Evolutionary conservation across 2,113 vertebrate species (phyloP), one percentile per base, ranked within the genome.

Genomic region (Zapus hudsonius): DNA sequence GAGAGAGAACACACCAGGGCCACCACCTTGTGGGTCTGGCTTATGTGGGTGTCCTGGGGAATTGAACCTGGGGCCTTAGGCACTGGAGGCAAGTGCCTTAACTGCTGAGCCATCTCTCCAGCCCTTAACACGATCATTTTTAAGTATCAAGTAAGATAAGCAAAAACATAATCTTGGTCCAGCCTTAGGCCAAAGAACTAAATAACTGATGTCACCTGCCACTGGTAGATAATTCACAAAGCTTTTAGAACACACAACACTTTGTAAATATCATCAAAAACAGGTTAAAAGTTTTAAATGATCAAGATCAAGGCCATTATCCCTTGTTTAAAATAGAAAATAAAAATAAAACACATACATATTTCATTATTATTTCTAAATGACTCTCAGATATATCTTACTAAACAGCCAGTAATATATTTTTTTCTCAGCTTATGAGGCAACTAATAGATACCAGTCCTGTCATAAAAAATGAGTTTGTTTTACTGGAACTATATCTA

Each of bases 381-480:
- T 78, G 29, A 52, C 57, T 84, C 64, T 90, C 29, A 87, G 38
- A 52, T 67, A 90, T 4, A 47, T 67, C 23, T 59, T 44, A 92
- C 72, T 94, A 88, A 91, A 94, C 31, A 70, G 55, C 64, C 76
- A 57, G 66, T 31, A 67, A 82, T 40, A 83, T 92, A 84, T n/a
- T n/a, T 91, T 75, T 95, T 73, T 80, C 57, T 76, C 83, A 72
- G 76, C 8, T 81, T 90, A 80, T 64, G 42, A 87, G 31, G 59
- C 79, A 94, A 66, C 52, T 93, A 96, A 95, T 92, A 90, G 44
- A 84, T 47, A 90, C 31, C 66, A 93, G 74, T 11, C 80, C 93
- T 81, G 40, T 6, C 5, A 27, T 38, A 82, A 84, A 2, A 84
- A 79, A 38, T 42, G 57, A 85, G 38, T 85, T 88, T 85, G 36